Conservation (phyloP, 1,140 invertebrate genomes). For the Chrysomallon squamiferum region DNA sequence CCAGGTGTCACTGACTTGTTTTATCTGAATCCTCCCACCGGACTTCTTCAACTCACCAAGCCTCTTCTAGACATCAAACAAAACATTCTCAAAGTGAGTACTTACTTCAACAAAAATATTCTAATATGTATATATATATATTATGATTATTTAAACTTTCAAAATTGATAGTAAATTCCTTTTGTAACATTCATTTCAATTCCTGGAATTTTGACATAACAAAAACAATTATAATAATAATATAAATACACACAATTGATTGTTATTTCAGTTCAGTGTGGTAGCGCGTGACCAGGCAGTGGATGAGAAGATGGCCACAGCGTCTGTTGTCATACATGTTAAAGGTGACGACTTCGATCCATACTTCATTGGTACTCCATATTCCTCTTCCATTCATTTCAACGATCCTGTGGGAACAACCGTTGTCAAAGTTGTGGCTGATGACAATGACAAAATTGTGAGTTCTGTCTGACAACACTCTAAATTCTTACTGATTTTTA, state of each 20-base stretch:
- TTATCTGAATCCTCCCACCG: conserved; percentile 37
- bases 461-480: background rate
- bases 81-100: too few relatives aligned
- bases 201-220: too few relatives aligned
- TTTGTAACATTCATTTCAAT: too few relatives aligned
- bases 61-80: conserved; percentile 6
- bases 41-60: conserved; percentile 32
- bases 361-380: conserved; percentile 30
- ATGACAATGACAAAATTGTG: conserved; percentile 45
- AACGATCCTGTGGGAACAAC: conserved; percentile 11
- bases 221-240: background rate
- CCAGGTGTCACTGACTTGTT: conserved; percentile 31
- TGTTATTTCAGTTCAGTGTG: conserved; percentile 42
- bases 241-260: background rate
- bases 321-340: conserved; percentile 37
- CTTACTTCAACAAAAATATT: too few relatives aligned
- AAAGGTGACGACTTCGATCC: conserved; percentile 35
- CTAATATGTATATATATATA: too few relatives aligned
- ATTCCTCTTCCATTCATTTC: conserved; percentile 21
- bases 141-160: too few relatives aligned
- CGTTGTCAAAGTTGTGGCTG: conserved; percentile 33
- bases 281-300: conserved; percentile 45
- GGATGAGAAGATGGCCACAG: conserved; percentile 46
- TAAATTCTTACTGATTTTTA: background rate
- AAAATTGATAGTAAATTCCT: too few relatives aligned